A percentile compares a stretch with the other conserved stretches of the same genome.
Conservation (phyloP, 2,888 invertebrate genomes). For the Siphonodentalium dalli region DNA sequence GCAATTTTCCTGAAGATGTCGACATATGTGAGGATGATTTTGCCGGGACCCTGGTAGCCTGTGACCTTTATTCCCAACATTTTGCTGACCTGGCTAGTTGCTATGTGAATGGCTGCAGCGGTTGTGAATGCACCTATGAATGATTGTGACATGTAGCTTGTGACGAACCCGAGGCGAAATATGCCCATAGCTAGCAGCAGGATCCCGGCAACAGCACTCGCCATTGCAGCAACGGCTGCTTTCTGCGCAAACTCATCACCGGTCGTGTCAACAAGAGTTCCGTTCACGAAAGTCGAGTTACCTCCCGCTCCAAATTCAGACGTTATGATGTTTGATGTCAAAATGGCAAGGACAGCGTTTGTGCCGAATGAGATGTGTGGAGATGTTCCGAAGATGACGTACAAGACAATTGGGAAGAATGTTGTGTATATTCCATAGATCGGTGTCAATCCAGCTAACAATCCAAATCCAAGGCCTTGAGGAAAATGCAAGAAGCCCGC, state of each 20-base stretch:
- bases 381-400: constrained; percentile 50
- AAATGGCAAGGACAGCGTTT: constrained; percentile 50
- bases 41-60: constrained; percentile 33
- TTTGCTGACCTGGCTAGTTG: constrained; percentile 42
- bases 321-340: constrained; percentile 45
- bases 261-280: too few relatives aligned
- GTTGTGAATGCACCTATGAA: constrained; percentile 49
- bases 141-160: constrained; percentile 44
- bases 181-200: constrained; percentile 39
- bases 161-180: constrained; percentile 38
- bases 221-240: constrained; percentile 37
- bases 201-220: constrained; percentile 36
- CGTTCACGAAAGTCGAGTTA: too few relatives aligned
- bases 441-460: constrained; percentile 47
- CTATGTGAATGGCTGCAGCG: constrained; percentile 44
- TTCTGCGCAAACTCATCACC: too few relatives aligned
- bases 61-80: constrained; percentile 35
- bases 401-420: constrained; percentile 50
- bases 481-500: constrained; percentile 57
- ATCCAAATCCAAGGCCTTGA: constrained; percentile 53
- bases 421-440: constrained; percentile 49
- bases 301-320: constrained; percentile 25
- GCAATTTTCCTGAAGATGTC: constrained; percentile 70
- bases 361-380: constrained; percentile 51
- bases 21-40: constrained; percentile 68